Evolutionary conservation across 2,113 vertebrate genomes (phyloP), one percentile per base, ranked within the genome.

Genomic region (Pluvialis apricaria): DNA sequence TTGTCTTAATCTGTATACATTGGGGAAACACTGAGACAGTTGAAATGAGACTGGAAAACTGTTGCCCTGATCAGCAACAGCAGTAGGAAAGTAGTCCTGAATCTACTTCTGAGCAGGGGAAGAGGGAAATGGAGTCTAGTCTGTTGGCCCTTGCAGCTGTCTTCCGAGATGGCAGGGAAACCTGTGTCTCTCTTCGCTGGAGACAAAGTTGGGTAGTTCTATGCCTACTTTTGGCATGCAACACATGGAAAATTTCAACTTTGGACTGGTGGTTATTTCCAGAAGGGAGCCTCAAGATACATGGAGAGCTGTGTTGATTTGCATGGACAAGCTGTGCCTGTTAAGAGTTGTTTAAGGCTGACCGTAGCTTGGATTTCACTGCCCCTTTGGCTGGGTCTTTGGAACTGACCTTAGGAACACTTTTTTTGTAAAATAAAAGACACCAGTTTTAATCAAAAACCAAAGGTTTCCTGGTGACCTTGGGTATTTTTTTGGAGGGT

Each of bases 401-500:
- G 55, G 44, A 60, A 55, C 12, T 61, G 32, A 22, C 18, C 14
- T n/a, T 32, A 28, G 20, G 26, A 62, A 16, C 3, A 5, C 14
- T 31, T 15, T 8, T 76, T 71, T 31, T 5, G 17, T 72, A 17
- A 75, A 54, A 21, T 34, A 32, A 78, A 92, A 45, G 29, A 19
- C 4, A 28, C 44, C 5, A 1, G 0, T 62, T 82, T 77, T 32
- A 72, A 61, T 18, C 25, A 80, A n/a, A 61, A 90, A 28, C 5
- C 15, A 32, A 57, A 47, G 15, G 18, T 20, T 9, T 10, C 26
- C 7, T 49, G 34, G 31, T 69, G 25, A 60, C 10, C 18, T 28
- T 36, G 32, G 25, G 7, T 1, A 3, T 1, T 2, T n/a, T 28
- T 42, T 68, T 82, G 2, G 36, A 29, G 10, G 11, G 4, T 34